Evolutionary conservation across 2,888 invertebrate species (phyloP).

Genomic region (Iphiclides podalirius): DNA sequence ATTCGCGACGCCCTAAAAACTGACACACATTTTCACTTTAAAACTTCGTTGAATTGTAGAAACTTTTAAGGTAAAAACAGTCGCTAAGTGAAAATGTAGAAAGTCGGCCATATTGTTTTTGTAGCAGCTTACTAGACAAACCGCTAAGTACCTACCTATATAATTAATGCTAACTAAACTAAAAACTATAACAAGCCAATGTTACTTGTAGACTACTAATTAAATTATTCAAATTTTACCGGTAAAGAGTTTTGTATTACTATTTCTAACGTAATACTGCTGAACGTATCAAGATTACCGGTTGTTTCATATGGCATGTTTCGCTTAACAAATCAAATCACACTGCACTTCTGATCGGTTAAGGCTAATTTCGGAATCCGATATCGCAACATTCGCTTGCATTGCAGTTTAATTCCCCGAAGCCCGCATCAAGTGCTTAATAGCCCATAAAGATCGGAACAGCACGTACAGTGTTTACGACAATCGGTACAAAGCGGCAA

Average conservation of each 20-base stretch:
- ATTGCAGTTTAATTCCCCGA: slow-evolving; percentile 30
- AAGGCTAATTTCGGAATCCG: slow-evolving; percentile 41
- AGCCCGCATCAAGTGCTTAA: slow-evolving; percentile 43
- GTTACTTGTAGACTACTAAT: no score
- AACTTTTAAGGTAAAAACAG: not conserved
- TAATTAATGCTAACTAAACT: no score
- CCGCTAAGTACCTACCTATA: no score
- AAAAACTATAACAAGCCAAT: no score
- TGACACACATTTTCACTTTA: slow-evolving; percentile 33
- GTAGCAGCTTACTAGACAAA: not conserved
- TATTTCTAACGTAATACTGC: no score
- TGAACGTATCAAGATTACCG: no score
- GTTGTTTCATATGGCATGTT: no score
- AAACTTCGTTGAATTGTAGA: not conserved
- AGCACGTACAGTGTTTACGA: slow-evolving; percentile 51
- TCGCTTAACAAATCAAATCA: no score
- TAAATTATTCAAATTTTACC: no score
- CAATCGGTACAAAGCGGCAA: slow-evolving; percentile 43
- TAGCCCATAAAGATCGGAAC: slow-evolving; percentile 53
- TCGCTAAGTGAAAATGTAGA: not conserved
- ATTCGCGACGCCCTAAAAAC: slow-evolving; percentile 55
- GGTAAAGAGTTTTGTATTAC: no score
- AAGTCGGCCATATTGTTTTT: no score
- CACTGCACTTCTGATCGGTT: no score
- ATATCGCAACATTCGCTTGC: slow-evolving; percentile 35